phyloP scores from a whole-genome alignment of 2,797 vertebrate genomes.

The Scolopax rusticola region DNA sequence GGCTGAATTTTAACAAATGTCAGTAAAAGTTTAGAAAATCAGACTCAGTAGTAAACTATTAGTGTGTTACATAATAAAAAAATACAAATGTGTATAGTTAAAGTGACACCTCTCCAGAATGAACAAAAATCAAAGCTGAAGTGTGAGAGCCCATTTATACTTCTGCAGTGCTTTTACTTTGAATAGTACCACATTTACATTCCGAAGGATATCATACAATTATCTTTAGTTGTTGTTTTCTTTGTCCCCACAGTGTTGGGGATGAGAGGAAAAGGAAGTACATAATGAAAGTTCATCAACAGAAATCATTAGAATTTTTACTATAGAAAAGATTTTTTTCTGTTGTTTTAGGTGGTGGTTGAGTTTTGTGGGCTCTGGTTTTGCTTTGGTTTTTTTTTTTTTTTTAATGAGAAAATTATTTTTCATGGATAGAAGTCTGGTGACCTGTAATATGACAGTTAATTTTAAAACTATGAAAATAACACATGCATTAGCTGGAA shows the following conservation, averaged over 20 bases:
- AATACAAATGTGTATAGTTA: background rate
- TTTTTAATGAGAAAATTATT: background rate
- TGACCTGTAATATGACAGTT: background rate
- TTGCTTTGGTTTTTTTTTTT: background rate
- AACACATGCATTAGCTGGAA: background rate
- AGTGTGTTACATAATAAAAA: background rate
- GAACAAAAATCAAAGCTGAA: background rate
- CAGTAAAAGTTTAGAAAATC: background rate
- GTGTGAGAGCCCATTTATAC: background rate
- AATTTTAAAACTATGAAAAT: background rate
- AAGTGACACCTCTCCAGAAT: background rate
- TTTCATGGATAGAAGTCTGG: background rate
- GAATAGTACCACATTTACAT: rapidly evolving
- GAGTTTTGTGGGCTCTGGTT: background rate
- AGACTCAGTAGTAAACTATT: background rate
- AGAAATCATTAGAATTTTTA: background rate
- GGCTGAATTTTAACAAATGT: background rate
- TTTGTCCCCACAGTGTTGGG: background rate
- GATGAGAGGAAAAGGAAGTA: background rate
- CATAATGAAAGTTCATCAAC: background rate
- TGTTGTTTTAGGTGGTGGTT: background rate
- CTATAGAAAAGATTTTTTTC: background rate
- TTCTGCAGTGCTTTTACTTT: background rate
- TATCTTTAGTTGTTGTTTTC: background rate
- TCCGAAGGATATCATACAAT: background rate